Conservation (phyloP, 2,888 invertebrate species). For the Aphodius sticticus region DNA sequence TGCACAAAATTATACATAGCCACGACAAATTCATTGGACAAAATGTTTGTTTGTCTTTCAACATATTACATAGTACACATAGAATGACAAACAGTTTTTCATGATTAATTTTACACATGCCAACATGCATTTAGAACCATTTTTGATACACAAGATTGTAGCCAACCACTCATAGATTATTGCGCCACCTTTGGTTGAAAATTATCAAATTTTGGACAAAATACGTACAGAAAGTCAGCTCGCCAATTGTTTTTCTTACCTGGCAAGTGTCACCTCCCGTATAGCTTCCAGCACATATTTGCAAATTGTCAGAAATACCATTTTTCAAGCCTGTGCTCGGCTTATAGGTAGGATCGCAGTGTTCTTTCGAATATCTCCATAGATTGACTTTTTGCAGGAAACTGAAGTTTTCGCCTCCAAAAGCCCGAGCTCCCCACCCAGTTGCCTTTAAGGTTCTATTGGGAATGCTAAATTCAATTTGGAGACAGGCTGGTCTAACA, state of each 20-base stretch:
- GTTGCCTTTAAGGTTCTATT: conserved; percentile 54
- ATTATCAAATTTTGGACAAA: too few relatives aligned
- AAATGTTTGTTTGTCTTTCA: too few relatives aligned
- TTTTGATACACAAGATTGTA: too few relatives aligned
- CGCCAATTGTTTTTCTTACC: conserved; percentile 48
- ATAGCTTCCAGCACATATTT: conserved; percentile 59
- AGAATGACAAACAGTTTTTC: too few relatives aligned
- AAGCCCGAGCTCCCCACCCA: conserved; percentile 61
- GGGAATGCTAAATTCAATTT: conserved; percentile 42
- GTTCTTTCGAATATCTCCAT: conserved; percentile 48
- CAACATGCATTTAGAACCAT: too few relatives aligned
- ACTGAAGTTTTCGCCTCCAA: conserved; percentile 46
- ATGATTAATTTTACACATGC: too few relatives aligned
- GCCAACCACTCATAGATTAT: too few relatives aligned
- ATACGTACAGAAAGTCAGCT: conserved; percentile 16
- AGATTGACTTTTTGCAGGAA: conserved; percentile 61
- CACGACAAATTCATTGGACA: too few relatives aligned
- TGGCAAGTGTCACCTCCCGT: conserved; percentile 61
- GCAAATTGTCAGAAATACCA: conserved; percentile 27
- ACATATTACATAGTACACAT: too few relatives aligned
- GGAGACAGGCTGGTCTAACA: conserved; percentile 62
- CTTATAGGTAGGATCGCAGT: conserved; percentile 52
- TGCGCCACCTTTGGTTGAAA: too few relatives aligned
- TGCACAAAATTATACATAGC: too few relatives aligned
- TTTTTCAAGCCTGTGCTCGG: conserved; percentile 14